Conservation (phyloP, 2,888 invertebrate genomes). For the Diplolepis rosae region DNA sequence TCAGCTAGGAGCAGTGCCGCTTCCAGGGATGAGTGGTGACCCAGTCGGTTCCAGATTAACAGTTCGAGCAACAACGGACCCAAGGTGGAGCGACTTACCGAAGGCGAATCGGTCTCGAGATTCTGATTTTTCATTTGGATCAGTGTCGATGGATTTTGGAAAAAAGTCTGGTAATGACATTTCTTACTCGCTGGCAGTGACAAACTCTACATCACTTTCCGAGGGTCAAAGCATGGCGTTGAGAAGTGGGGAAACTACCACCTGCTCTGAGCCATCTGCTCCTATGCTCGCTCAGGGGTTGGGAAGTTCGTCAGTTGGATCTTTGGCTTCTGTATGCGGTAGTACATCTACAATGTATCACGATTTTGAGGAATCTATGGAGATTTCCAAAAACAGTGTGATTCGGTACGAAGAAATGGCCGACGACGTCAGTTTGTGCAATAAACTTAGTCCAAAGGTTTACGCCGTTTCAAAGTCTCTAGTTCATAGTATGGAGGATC, state of each 20-base stretch:
- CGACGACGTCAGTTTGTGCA: constrained; percentile 55
- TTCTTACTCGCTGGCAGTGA: constrained; percentile 13
- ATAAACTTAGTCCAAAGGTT: constrained; percentile 81
- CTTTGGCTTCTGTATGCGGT: constrained; percentile 23
- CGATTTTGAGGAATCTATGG: constrained; percentile 47
- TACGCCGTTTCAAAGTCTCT: constrained; percentile 65
- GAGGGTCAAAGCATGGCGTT: constrained; percentile 48
- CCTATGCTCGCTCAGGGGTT: constrained; percentile 50
- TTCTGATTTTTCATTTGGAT: constrained; percentile 8
- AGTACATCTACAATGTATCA: constrained; percentile 18
- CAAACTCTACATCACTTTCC: constrained; percentile 38
- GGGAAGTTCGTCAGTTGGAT: constrained; percentile 34
- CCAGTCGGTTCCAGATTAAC: constrained; percentile 74
- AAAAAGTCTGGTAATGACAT: constrained; percentile 8
- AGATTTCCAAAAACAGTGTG: constrained; percentile 41
- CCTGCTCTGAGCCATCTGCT: constrained; percentile 67
- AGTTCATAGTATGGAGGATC: constrained; percentile 68
- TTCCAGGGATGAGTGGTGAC: constrained; percentile 56
- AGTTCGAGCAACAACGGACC: constrained; percentile 81
- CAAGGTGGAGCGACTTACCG: constrained; percentile 61
- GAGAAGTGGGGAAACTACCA: constrained; percentile 62
- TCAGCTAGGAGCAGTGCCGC: constrained; percentile 51
- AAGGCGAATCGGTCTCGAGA: constrained; percentile 4
- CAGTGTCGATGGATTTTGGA: constrained; percentile 1
- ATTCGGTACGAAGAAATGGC: constrained; percentile 28